These are phyloP conservation scores for Myotis myotis DNA, from an alignment of 2,797 vertebrate genomes.

Conservation along the genomic window DNA sequence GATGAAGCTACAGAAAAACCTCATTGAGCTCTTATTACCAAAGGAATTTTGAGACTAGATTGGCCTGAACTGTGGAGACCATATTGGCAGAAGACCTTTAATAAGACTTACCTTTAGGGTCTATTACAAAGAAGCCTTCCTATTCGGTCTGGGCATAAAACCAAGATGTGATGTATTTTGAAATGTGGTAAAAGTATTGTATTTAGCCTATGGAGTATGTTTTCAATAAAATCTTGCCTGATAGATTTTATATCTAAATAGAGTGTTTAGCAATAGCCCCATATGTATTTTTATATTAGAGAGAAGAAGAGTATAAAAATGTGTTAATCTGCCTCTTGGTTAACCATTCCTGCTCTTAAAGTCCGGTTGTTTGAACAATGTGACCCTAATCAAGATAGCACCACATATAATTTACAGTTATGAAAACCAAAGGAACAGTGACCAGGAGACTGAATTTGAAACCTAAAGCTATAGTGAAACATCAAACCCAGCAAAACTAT, in stretches of 20 bases:
- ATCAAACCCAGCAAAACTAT: background rate
- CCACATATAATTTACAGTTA: background rate
- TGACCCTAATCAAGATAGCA: background rate
- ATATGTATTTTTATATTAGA: background rate
- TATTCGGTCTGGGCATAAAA: background rate
- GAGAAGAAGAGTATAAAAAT: background rate
- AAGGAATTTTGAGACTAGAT: background rate
- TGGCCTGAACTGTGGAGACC: background rate
- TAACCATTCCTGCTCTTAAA: background rate
- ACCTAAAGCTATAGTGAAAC: background rate
- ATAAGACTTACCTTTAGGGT: background rate
- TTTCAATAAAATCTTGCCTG: conserved; percentile 19
- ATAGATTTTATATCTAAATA: background rate
- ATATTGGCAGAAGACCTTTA: background rate
- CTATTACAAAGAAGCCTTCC: conserved; percentile 18
- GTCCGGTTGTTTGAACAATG: background rate
- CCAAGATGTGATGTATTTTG: conserved; percentile 22
- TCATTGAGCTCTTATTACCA: background rate
- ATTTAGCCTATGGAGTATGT: background rate
- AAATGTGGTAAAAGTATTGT: conserved; percentile 6
- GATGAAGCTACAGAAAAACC: background rate
- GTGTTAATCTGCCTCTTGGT: background rate
- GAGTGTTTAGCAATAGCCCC: background rate
- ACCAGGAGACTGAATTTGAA: conserved; percentile 31
- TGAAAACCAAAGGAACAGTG: conserved; percentile 31